Evolutionary conservation across 2,113 vertebrate genomes (phyloP).

Genomic region (Paratilapia polleni): DNA sequence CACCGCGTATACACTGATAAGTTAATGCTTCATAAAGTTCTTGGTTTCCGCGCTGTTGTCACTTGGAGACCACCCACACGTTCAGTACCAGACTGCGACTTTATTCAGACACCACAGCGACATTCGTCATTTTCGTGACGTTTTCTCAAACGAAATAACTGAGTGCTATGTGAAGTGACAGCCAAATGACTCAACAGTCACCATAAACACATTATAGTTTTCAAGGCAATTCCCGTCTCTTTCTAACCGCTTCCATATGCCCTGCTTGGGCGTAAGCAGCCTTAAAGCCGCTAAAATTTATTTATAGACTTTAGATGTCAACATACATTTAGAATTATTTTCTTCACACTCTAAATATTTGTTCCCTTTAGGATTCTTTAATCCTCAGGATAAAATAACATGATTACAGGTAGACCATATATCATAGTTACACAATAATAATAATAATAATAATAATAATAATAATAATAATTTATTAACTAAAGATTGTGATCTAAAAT

Average conservation of each 20-base stretch:
- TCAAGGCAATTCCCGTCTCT: conserved; percentile 36
- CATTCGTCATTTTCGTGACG: conserved; percentile 47
- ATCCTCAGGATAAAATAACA: neutral
- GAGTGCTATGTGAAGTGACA: conserved; percentile 69
- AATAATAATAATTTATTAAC: neutral
- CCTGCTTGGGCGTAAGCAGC: neutral
- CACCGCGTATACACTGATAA: conserved; percentile 38
- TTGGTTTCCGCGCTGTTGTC: conserved; percentile 47
- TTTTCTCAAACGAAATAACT: conserved; percentile 41
- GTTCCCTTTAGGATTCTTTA: neutral
- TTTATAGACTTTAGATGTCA: conserved; percentile 27
- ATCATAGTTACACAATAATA: neutral
- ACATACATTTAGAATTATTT: neutral
- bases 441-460: neutral
- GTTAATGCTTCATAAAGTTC: conserved; percentile 19
- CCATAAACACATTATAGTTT: conserved; percentile 60
- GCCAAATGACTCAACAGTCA: conserved; percentile 63
- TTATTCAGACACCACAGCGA: conserved; percentile 28
- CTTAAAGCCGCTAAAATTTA: neutral
- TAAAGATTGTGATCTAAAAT: too few species aligned
- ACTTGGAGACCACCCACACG: conserved; percentile 73
- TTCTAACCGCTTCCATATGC: conserved; percentile 65
- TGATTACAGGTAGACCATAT: neutral
- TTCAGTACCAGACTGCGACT: conserved; percentile 12
- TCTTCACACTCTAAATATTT: neutral